Evolutionary conservation across 2,888 invertebrate species (phyloP).

Genomic region (Gonocerus acuteangulatus): DNA sequence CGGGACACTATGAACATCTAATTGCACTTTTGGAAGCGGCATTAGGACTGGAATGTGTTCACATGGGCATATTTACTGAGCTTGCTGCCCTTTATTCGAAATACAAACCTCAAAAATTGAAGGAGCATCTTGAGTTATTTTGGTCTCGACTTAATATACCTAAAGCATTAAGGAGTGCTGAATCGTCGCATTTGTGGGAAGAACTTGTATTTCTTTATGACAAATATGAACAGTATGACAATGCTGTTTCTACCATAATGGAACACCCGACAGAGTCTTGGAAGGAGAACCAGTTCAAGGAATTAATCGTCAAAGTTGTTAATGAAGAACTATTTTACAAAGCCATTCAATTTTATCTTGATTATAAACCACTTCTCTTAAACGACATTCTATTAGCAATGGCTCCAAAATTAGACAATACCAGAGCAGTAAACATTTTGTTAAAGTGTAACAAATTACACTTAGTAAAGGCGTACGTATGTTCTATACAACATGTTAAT

Average conservation of each 20-base stretch:
- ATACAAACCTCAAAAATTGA: conserved; percentile 97
- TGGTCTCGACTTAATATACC: conserved; percentile 99
- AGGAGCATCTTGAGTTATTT: conserved; percentile 97
- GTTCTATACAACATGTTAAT: conserved; percentile 95
- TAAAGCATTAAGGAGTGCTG: conserved; percentile 94
- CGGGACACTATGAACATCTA: conserved; percentile 96
- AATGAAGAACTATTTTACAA: conserved; percentile 99
- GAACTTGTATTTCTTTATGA: conserved; percentile 98
- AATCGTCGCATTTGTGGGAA: conserved; percentile 97
- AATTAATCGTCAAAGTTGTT: conserved; percentile 88
- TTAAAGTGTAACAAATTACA: conserved; percentile 44
- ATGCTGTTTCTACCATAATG: conserved; percentile 99
- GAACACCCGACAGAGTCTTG: conserved; percentile 98
- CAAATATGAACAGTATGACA: conserved; percentile 99
- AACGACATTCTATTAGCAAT: conserved; percentile 93
- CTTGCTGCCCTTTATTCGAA: conserved; percentile 98
- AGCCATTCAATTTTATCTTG: conserved; percentile 97
- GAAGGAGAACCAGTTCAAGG: conserved; percentile 99
- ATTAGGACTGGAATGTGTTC: conserved; percentile 91
- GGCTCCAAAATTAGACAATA: conserved; percentile 97
- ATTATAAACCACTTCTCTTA: conserved; percentile 90
- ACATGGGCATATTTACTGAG: conserved; percentile 99
- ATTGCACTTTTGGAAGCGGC: conserved; percentile 93
- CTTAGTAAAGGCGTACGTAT: conserved; percentile 92
- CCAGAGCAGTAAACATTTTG: conserved; percentile 63